Conservation (phyloP, 2,113 vertebrate genomes). For the Rhabdomys dilectus region DNA sequence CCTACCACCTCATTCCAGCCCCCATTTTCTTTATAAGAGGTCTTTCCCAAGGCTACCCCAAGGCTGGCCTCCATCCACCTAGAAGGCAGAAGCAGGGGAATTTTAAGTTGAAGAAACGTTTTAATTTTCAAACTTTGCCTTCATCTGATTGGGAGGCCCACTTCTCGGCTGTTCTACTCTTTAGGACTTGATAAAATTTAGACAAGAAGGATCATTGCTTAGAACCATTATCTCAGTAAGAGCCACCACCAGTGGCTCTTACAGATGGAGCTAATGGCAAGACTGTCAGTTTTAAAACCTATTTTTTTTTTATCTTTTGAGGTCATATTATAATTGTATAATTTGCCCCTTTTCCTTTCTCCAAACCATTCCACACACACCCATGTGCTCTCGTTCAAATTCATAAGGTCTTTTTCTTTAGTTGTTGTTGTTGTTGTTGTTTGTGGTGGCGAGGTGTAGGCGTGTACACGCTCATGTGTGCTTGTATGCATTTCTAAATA, state of each 20-base stretch:
- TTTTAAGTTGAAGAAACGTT: not conserved
- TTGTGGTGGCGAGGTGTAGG: not conserved
- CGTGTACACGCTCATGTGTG: rapidly evolving
- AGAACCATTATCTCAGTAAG: not conserved
- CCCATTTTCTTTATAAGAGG: not conserved
- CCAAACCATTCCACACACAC: not conserved
- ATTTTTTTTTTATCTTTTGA: not conserved
- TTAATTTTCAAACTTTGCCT: not conserved
- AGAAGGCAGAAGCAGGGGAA: not conserved
- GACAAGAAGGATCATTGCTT: not conserved
- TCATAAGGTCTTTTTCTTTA: not conserved
- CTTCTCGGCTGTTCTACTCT: not conserved
- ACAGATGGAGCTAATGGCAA: not conserved
- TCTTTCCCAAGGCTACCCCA: no score
- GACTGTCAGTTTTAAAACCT: not conserved
- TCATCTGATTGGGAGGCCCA: not conserved
- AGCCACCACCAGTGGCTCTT: not conserved
- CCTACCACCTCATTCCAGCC: not conserved
- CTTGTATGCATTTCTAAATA: not conserved
- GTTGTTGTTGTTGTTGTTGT: not conserved
- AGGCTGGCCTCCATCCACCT: not conserved
- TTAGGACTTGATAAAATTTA: not conserved
- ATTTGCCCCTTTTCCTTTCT: not conserved
- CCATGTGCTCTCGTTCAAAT: not conserved
- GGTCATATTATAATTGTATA: not conserved